A percentile compares a stretch with the other conserved stretches of the same genome.
phyloP scores from a whole-genome alignment of 2,113 vertebrate species.

The Nothobranchius kuhntae region DNA sequence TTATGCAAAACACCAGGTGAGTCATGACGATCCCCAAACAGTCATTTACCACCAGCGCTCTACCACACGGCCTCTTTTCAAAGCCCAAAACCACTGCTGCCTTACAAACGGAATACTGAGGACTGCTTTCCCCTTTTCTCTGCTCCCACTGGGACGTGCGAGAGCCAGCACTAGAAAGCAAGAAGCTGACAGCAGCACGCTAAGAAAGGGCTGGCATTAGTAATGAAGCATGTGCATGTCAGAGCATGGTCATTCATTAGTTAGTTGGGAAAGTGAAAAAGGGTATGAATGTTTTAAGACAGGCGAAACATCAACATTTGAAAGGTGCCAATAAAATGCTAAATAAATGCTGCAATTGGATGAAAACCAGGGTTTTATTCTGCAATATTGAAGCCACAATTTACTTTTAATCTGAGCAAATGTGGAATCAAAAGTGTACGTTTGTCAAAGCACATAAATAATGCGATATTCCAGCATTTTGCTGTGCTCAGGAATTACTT shows the following conservation, averaged over 20 bases:
- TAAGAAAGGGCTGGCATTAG: constrained; percentile 44
- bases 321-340: constrained; percentile 6
- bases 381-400: no score
- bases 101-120: constrained; percentile 48
- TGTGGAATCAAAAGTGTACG: not conserved
- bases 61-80: constrained; percentile 12
- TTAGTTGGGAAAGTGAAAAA: constrained; percentile 36
- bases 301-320: constrained; percentile 9
- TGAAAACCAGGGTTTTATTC: not conserved
- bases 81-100: constrained; percentile 30
- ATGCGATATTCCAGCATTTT: not conserved
- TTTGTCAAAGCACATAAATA: not conserved
- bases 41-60: not conserved
- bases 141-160: constrained; percentile 42
- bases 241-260: constrained; percentile 42
- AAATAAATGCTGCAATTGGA: no score
- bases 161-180: constrained; percentile 50
- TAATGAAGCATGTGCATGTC: constrained; percentile 41
- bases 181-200: constrained; percentile 30
- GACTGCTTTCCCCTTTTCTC: constrained; percentile 28
- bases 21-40: not conserved
- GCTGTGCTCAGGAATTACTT: constrained; percentile 10
- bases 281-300: not conserved
- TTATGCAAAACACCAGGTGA: constrained; percentile 8
- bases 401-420: not conserved